Conservation (phyloP, 2,888 invertebrate species). For the Carpatolechia fugitivella region DNA sequence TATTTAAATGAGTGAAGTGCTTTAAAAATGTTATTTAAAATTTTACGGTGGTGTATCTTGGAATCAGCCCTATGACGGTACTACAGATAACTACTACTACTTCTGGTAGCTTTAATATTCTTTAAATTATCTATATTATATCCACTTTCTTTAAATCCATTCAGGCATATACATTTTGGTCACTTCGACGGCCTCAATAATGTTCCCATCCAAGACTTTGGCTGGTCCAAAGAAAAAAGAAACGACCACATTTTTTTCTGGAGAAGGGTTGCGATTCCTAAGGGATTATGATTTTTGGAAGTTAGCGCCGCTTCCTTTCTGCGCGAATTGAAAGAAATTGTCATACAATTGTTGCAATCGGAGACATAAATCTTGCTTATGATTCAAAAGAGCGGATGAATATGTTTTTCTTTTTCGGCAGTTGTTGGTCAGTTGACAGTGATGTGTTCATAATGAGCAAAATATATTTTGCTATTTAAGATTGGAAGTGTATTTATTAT, state of each 20-base stretch:
- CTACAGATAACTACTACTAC: too few species aligned
- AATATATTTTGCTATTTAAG: not conserved
- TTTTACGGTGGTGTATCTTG: too few species aligned
- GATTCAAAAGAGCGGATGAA: constrained; percentile 20
- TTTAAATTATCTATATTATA: too few species aligned
- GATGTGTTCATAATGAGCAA: constrained; percentile 13
- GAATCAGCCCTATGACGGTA: too few species aligned
- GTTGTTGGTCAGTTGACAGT: constrained; percentile 18
- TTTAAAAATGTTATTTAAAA: too few species aligned
- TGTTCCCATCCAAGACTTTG: constrained; percentile 49
- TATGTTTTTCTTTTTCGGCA: constrained; percentile 16
- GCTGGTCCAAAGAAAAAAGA: constrained; percentile 44
- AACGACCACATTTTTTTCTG: constrained; percentile 22
- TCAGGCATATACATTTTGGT: constrained; percentile 57
- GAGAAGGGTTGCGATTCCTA: constrained; percentile 56
- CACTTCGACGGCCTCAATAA: too few species aligned
- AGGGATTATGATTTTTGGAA: constrained; percentile 58
- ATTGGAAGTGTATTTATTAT: not conserved
- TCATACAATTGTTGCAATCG: constrained; percentile 39
- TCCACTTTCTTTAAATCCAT: constrained; percentile 41
- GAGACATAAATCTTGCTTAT: constrained; percentile 34
- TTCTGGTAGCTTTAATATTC: too few species aligned
- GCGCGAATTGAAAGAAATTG: constrained; percentile 21
- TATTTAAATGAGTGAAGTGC: too few species aligned
- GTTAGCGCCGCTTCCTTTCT: constrained; percentile 61